phyloP scores from a whole-genome alignment of 2,113 vertebrate genomes.

The Meriones unguiculatus region DNA sequence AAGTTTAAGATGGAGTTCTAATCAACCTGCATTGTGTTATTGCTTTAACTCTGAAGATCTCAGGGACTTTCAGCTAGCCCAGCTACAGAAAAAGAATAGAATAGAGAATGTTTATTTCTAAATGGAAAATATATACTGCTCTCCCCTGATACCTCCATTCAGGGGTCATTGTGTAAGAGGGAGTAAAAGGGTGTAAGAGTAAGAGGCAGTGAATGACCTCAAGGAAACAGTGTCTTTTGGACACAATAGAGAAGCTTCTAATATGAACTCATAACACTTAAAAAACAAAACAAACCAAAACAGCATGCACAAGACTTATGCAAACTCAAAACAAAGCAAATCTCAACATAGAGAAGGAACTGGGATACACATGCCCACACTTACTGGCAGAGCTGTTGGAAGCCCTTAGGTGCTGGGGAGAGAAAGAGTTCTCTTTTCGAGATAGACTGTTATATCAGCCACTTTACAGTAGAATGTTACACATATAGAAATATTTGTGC shows the following conservation, averaged over 20 bases:
- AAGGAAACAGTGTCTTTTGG: neutral
- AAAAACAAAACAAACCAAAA: no score
- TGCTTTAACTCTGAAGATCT: no score
- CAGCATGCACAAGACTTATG: neutral
- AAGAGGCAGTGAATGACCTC: neutral
- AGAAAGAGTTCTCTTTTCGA: neutral
- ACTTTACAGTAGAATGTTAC: neutral
- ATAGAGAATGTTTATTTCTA: neutral
- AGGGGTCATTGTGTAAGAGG: neutral
- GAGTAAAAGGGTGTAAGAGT: neutral
- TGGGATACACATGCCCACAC: neutral
- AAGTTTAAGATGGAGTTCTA: fast-evolving
- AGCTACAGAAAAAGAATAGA: neutral
- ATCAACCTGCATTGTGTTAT: no score
- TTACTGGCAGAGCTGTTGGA: neutral
- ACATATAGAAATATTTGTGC: neutral
- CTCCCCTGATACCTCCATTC: neutral
- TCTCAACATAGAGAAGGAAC: neutral
- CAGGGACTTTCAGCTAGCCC: no score
- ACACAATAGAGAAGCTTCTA: neutral
- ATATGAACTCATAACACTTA: neutral
- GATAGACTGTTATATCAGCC: neutral
- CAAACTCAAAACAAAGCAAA: neutral
- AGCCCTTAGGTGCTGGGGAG: no score
- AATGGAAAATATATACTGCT: no score